Conservation (phyloP, 2,797 vertebrate species). For the Fundulus diaphanus region DNA sequence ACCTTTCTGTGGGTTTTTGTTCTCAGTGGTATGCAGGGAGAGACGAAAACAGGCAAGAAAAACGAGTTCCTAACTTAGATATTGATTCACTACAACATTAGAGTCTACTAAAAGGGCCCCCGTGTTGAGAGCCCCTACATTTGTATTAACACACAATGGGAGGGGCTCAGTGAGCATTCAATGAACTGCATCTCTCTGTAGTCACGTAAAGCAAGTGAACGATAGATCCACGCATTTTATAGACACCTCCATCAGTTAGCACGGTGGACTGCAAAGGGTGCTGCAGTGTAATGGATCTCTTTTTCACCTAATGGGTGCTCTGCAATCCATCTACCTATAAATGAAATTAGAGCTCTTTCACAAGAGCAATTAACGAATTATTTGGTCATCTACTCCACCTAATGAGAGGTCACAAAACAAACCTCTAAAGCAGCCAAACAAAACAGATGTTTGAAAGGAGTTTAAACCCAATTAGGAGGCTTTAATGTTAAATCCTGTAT, state of each 20-base stretch:
- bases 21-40: constrained; percentile 35
- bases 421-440: not conserved
- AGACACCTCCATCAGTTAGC: constrained; percentile 34
- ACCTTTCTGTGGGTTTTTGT: constrained; percentile 20
- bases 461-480: not conserved
- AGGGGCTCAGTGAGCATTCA: constrained; percentile 12
- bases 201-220: constrained; percentile 22
- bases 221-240: constrained; percentile 32
- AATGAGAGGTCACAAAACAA: constrained; percentile 37
- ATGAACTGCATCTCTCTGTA: constrained; percentile 9
- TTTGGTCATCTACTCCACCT: constrained; percentile 36
- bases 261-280: constrained; percentile 17
- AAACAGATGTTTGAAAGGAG: not conserved
- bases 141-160: constrained; percentile 25
- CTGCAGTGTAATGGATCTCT: constrained; percentile 37
- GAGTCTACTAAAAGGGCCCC: constrained; percentile 15
- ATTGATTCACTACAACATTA: constrained; percentile 43
- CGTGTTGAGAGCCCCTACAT: constrained; percentile 9
- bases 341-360: constrained; percentile 38
- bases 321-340: constrained; percentile 54
- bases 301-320: constrained; percentile 30
- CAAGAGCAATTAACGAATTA: constrained; percentile 47
- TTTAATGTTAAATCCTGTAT: constrained; percentile 4
- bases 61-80: constrained; percentile 44
- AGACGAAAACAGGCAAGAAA: constrained; percentile 47